Evolutionary conservation across 2,797 vertebrate genomes (phyloP), one percentile per base, ranked within the genome.

Genomic region (Trachurus trachurus): DNA sequence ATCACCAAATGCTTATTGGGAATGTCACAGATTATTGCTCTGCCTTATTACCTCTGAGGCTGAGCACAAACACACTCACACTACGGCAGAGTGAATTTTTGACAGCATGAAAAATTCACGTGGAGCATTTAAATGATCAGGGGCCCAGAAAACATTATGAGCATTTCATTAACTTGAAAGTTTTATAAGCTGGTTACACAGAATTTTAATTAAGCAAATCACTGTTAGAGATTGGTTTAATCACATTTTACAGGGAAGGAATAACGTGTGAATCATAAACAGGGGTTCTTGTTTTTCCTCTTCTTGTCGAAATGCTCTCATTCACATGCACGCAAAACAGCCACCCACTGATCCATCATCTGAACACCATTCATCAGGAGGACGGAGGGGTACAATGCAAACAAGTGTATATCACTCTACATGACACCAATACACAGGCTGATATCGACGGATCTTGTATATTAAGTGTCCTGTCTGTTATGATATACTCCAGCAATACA

Each of bases 201-300:
- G 76, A 71, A 78, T 83, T 88, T 66, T 70, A 88, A 89, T 91
- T 56, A 83, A 64, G 52, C 60, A 40, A 81, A 83, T 77, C 57
- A n/a, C 65, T 50, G 47, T 66, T 49, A 39, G 58, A 78, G 60
- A 81, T 77, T 69, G 57, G 39, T 64, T 85, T 78, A 74, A 85
- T 91, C 62, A 62, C 58, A 71, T 84, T 88, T 74, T 76, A 62
- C 62, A 5, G 49, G 15, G 47, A 53, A 1, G 39, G 45, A 74
- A 56, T 50, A 26, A 63, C 71, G 39, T 63, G 26, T 34, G 62
- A 73, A 62, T 66, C 13, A 34, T 59, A 75, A 87, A 71, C 34
- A n/a, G 56, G 15, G 47, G 44, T 61, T 56, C 58, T 68, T 74
- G 37, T 74, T 84, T 84, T 84, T 66, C 58, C 44, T 21, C 26